Evolutionary conservation across 2,888 invertebrate genomes (phyloP), one percentile per base, ranked within the genome.

Genomic region (Acleris cristana): DNA sequence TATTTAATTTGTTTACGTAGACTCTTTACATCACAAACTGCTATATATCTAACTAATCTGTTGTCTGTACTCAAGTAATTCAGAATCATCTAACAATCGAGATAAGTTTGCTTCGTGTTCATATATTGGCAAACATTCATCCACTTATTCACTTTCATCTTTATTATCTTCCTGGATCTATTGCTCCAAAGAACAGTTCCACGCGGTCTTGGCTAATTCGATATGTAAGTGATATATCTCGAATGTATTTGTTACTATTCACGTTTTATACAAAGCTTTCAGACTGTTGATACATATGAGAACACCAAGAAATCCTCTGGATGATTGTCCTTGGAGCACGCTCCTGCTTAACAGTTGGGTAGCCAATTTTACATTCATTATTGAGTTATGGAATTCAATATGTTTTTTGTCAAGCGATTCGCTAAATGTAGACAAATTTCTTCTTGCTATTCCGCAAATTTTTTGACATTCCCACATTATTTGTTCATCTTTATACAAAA

Each of bases 351-450:
- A 55, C 5, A 72, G 40, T 55, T 76, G 73, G 0, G 65, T 51
- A 0, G 74, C 76, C 14, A 76, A 45, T 59, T 75, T 75, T 0
- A 74, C 75, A 14, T 75, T 73, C 70, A 73, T 74, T 12, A 70
- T 71, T 8, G 56, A 8, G 26, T 76, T 74, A 40, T 65, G 57
- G 65, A 76, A 75, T 2, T 67, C 10, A 7, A 73, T 49, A 73
- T 49, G 61, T 40, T 40, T 40, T 40, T 40, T 40, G 72, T 54
- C 55, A 60, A 14, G 40, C n/a, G 8, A 44, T 76, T 74, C 0
- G 71, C 73, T n/a, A 71, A 6, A n/a, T 72, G 34, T 10, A 74
- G 54, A 2, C 68, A 65, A 61, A n/a, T 58, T 40, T 64, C 54
- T 44, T 68, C 63, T 55, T 74, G 73, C 12, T 74, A 45, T 16